Evolutionary conservation across 2,797 vertebrate genomes (phyloP).

Genomic region (Gymnothorax reevesii): DNA sequence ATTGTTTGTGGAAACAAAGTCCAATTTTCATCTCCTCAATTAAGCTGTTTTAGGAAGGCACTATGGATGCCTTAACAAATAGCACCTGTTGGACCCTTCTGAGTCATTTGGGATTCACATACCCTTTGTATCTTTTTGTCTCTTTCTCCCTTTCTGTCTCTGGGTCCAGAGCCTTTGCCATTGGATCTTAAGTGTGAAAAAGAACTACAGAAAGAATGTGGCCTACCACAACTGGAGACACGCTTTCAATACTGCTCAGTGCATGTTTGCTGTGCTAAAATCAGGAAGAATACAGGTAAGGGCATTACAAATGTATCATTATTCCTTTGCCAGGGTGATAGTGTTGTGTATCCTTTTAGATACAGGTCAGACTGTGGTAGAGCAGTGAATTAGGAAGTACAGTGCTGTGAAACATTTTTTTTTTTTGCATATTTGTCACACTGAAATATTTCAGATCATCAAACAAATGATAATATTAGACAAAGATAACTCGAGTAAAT

Average conservation of each 20-base stretch:
- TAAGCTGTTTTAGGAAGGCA: background rate
- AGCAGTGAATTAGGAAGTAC: too few species aligned
- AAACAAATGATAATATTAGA: too few species aligned
- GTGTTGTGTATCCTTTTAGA: background rate
- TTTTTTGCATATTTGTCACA: too few species aligned
- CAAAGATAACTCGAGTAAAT: too few species aligned
- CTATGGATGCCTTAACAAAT: background rate
- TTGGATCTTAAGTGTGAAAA: constrained; percentile 96
- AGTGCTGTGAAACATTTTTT: too few species aligned
- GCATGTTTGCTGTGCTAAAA: constrained; percentile 94
- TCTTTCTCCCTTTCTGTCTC: background rate
- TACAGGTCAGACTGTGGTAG: background rate
- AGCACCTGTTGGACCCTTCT: background rate
- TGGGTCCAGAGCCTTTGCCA: constrained; percentile 84
- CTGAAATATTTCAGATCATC: too few species aligned
- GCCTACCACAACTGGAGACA: constrained; percentile 98
- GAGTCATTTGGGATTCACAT: too few species aligned
- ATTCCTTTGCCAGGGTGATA: background rate
- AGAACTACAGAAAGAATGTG: constrained; percentile 95
- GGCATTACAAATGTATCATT: constrained; percentile 42
- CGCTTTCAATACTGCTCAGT: constrained; percentile 94
- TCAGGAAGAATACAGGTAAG: constrained; percentile 90
- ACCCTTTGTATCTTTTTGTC: background rate
- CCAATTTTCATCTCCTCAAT: background rate
- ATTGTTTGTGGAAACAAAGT: background rate